Conservation (phyloP, 2,888 invertebrate species). For the Lochmaea crataegi region DNA sequence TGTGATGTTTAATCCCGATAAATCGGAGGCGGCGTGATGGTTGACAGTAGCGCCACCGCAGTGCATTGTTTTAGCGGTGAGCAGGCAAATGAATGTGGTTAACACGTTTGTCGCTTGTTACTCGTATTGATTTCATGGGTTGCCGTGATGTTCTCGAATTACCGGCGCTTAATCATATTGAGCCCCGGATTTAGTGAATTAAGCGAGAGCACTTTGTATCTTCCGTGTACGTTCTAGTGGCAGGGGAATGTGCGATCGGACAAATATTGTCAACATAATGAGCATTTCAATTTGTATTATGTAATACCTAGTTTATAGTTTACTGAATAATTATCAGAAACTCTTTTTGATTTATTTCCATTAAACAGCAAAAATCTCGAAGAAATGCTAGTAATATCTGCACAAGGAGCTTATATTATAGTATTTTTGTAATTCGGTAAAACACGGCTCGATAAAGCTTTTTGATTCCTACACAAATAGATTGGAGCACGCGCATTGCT, state of each 20-base stretch:
- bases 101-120: conserved; percentile 65
- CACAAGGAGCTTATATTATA: too few relatives aligned
- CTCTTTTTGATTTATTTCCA: too few relatives aligned
- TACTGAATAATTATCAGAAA: background rate
- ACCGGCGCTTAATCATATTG: conserved; percentile 63
- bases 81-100: conserved; percentile 67
- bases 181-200: conserved; percentile 59
- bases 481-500: too few relatives aligned
- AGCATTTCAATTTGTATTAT: conserved; percentile 2
- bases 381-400: too few relatives aligned
- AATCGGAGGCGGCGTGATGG: conserved; percentile 50
- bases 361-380: too few relatives aligned
- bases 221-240: background rate
- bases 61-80: conserved; percentile 66
- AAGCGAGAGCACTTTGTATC: conserved; percentile 27
- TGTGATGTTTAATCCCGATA: conserved; percentile 44
- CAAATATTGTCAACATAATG: background rate
- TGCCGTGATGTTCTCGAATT: conserved; percentile 62
- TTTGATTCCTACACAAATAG: too few relatives aligned
- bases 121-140: conserved; percentile 64
- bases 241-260: background rate
- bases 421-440: too few relatives aligned
- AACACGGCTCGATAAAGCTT: too few relatives aligned
- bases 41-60: conserved; percentile 62
- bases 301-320: background rate